These are phyloP conservation scores for Tridacna gigas DNA, from an alignment of 2,888 invertebrate genomes.

Conservation along the genomic window DNA sequence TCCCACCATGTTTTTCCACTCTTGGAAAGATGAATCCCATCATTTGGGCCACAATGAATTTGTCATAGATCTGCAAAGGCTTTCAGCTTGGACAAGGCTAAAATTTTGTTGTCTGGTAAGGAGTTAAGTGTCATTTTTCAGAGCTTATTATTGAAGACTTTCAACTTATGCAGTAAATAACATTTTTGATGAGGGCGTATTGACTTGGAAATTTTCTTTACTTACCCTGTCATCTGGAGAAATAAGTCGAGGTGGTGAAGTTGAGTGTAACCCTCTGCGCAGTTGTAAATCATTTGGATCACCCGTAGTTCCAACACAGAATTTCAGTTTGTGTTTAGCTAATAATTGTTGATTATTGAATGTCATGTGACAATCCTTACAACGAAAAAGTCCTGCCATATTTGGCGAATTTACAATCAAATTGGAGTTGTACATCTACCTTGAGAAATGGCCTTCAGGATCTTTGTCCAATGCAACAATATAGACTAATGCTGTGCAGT, in stretches of 20 bases:
- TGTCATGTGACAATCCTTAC: constrained; percentile 80
- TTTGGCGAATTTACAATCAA: constrained; percentile 51
- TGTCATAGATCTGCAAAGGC: too few species aligned
- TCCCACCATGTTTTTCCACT: too few species aligned
- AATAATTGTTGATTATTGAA: constrained; percentile 75
- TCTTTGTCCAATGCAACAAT: too few species aligned
- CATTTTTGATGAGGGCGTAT: background rate
- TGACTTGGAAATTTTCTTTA: background rate
- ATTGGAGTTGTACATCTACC: constrained; percentile 49
- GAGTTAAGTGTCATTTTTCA: too few species aligned
- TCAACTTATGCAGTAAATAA: background rate
- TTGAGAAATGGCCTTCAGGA: background rate
- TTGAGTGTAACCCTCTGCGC: constrained; percentile 67
- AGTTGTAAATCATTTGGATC: constrained; percentile 75
- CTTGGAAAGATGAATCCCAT: too few species aligned
- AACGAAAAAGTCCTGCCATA: constrained; percentile 60
- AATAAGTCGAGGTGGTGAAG: constrained; percentile 49
- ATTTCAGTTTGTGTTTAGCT: constrained; percentile 77
- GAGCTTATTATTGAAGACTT: background rate
- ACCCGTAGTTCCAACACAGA: constrained; percentile 79
- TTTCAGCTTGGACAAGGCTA: too few species aligned
- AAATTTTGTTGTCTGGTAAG: too few species aligned
- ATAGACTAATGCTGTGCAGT: too few species aligned
- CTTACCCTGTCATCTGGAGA: constrained; percentile 69
- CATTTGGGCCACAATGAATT: too few species aligned